phyloP scores from a whole-genome alignment of 2,113 vertebrate species.

The Aegypius monachus region DNA sequence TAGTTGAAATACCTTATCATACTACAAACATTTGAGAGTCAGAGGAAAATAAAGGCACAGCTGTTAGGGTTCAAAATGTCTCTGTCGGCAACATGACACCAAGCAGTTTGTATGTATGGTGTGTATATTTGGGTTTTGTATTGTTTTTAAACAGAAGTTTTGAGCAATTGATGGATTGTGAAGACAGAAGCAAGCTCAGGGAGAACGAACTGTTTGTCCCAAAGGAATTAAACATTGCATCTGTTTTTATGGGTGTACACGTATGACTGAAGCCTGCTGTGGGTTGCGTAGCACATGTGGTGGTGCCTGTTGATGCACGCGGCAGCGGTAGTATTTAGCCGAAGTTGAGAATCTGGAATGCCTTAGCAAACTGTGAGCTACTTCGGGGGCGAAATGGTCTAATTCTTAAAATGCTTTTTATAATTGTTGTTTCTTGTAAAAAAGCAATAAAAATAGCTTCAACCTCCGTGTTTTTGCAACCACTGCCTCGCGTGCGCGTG shows the following conservation, averaged over 20 bases:
- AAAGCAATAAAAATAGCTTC: conserved; percentile 6
- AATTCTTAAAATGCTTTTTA: neutral
- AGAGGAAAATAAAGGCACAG: neutral
- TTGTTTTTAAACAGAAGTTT: neutral
- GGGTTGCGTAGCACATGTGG: fast-evolving
- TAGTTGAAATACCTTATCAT: neutral
- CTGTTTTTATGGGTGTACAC: neutral
- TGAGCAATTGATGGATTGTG: neutral
- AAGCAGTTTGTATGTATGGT: neutral
- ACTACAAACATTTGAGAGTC: neutral
- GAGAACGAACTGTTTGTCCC: neutral
- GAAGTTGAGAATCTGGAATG: neutral
- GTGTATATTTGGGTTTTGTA: neutral
- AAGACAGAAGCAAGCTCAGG: neutral
- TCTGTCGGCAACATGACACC: neutral
- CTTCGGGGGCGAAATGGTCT: neutral
- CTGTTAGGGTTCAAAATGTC: neutral
- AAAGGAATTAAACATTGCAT: neutral
- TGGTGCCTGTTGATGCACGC: neutral
- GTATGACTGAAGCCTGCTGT: neutral
- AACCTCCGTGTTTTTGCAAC: neutral
- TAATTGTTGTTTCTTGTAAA: neutral
- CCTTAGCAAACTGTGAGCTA: neutral
- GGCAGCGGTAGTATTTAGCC: too few species aligned
- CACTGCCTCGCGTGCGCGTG: neutral